Percentiles rank a stretch among this genome's conserved stretches.
Conservation (phyloP, 35 echinoderm and acorn worm species). For the Apostichopus parvimensis region DNA sequence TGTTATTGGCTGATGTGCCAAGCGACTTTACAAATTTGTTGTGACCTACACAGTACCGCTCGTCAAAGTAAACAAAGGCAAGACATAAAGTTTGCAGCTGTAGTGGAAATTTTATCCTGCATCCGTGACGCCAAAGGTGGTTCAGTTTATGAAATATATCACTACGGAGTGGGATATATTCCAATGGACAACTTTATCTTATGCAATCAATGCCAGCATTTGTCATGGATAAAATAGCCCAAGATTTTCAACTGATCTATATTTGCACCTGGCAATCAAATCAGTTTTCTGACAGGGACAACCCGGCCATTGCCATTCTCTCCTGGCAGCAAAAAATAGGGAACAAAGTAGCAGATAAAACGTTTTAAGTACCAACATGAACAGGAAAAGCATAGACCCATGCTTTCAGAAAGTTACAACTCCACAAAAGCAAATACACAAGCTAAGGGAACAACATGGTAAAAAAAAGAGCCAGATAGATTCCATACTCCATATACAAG, state of each 20-base stretch:
- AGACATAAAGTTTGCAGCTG: background rate
- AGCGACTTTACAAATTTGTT: background rate
- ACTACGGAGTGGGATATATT: background rate
- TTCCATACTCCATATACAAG: too few relatives aligned
- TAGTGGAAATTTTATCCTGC: background rate
- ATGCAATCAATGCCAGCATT: background rate
- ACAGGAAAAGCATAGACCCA: too few relatives aligned
- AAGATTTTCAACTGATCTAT: background rate
- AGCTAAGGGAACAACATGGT: too few relatives aligned
- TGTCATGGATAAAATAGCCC: background rate
- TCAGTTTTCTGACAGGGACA: background rate
- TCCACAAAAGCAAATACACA: too few relatives aligned
- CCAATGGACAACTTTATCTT: background rate
- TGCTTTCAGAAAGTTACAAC: too few relatives aligned
- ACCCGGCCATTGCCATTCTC: background rate
- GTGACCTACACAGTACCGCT: background rate
- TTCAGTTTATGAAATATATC: background rate
- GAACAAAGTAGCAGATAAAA: too few relatives aligned
- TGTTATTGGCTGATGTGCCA: too few relatives aligned
- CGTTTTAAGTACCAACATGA: too few relatives aligned
- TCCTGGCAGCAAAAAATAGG: background rate
- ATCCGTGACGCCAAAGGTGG: background rate
- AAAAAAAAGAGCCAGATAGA: too few relatives aligned
- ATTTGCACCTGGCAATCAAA: background rate
- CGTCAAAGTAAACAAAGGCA: too few relatives aligned